Base-by-base conservation (phyloP, 92 coral and sea anemone genomes). In the Actinernus sp. region DNA sequence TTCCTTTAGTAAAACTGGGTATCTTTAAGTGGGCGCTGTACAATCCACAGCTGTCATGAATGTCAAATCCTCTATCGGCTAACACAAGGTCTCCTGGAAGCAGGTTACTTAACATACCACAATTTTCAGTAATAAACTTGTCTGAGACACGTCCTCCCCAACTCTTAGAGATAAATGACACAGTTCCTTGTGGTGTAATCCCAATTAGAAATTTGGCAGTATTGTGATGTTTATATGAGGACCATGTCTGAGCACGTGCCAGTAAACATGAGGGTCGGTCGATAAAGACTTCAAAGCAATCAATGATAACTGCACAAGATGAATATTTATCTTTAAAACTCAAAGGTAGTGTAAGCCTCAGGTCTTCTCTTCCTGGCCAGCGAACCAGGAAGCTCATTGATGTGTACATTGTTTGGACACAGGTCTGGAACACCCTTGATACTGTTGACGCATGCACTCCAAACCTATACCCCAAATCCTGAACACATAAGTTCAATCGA, bases 61-160 rank as follows among this genome's bases (percentile, higher is more conserved):
- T 74, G 57, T 74, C 63, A 50, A 76, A 76, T 7, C 73, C 73
- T 3, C 65, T 47, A 31, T 58, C 81, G 2, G 86, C 90, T 16
- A 84, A 31, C 30, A 68, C 85, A 8, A 83, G 44, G 44, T 83
- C 79, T 19, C 90, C 85, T 39, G 90, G 90, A 46, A 83, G 58
- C 36, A 84, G 31, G 13, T 84, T 84, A 8, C 69, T 61, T 32
- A 78, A 45, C 13, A 84, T 20, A 30, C 86, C 90, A 78, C 75
- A 84, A 57, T 84, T 72, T 36, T 84, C 90, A 61, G 90, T 84
- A 2, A 69, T 70, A 45, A 43, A 67, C 57, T 67, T 83, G 41
- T 83, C 90, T 13, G 85, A 83, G 5, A 77, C 55, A 12, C 85
- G 28, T n/a, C 85, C 85, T 32, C 90, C 90, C 90, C 85, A 83